These are phyloP conservation scores for Pteruthius melanotis DNA, from an alignment of 2,113 vertebrate genomes.

Conservation along the genomic window DNA sequence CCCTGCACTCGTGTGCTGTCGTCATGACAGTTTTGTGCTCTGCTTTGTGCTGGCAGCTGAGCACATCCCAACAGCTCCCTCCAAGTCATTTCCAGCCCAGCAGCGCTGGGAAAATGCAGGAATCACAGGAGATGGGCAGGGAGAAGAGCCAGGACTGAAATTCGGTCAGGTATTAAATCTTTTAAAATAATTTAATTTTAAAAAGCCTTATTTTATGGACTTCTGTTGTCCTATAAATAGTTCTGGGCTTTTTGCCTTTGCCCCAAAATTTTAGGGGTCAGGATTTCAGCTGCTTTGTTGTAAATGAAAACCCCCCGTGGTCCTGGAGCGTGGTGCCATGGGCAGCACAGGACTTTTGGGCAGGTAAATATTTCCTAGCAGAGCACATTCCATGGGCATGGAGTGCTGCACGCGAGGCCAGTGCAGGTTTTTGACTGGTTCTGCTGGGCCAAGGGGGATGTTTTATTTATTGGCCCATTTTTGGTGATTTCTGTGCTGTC, in stretches of 20 bases:
- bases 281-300: background rate
- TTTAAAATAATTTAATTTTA: background rate
- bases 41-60: background rate
- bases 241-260: background rate
- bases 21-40: background rate
- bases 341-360: background rate
- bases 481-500: background rate
- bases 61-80: background rate
- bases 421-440: background rate
- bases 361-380: background rate
- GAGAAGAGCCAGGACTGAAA: background rate
- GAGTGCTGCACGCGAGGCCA: background rate
- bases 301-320: accelerated
- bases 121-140: background rate
- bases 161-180: background rate
- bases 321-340: accelerated
- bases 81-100: background rate
- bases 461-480: background rate
- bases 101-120: background rate
- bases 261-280: background rate
- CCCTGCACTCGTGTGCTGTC: background rate
- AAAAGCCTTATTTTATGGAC: background rate
- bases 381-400: accelerated
- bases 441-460: background rate
- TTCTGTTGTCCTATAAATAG: background rate